Base-by-base conservation (phyloP, 2,113 vertebrate genomes). In the Brachyhypopomus occidentalis region DNA sequence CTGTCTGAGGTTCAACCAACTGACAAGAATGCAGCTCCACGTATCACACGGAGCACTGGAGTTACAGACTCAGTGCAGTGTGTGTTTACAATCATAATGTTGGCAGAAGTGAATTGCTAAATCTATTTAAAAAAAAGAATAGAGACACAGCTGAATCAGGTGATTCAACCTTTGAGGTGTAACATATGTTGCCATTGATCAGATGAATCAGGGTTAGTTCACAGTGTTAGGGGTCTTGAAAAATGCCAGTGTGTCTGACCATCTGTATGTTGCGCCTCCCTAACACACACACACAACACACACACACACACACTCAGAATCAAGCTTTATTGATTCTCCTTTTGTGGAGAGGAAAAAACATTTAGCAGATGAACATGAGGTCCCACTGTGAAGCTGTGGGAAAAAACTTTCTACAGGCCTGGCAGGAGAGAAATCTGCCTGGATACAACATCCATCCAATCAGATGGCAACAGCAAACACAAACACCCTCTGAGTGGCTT, bases 361-460 rank as follows among this genome's bases (percentile, higher is more conserved):
- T 67, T 36, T 38, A 20, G 64, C 34, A 38, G 36, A 70, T 34
- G 66, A 41, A 41, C 34, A n/a, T 70, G 34, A 38, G 34, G 66
- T 38, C 36, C 66, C 20, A n/a, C 34, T n/a, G 45, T 78, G 64
- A 25, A 36, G 63, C 27, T 41, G 25, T 58, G 23, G 60, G 45
- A 74, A 80, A 48, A 36, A n/a, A 72, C 56, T 71, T 72, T 22
- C 6, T 52, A 52, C 8, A 52, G 9, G 45, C 45, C 45, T 52
- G 2, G 45, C 45, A 52, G 45, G 45, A n/a, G 41, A 20, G 12
- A 82, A 80, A 59, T 70, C 81, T 84, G 80, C 84, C 72, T 25
- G 23, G 86, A 83, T 75, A 84, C 84, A 41, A 27, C 12, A 6
- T 22, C n/a, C 66, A 3, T 30, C 87, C 84, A 88, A 83, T 86